Conservation (phyloP, 2,888 invertebrate genomes). For the Plusia festucae region DNA sequence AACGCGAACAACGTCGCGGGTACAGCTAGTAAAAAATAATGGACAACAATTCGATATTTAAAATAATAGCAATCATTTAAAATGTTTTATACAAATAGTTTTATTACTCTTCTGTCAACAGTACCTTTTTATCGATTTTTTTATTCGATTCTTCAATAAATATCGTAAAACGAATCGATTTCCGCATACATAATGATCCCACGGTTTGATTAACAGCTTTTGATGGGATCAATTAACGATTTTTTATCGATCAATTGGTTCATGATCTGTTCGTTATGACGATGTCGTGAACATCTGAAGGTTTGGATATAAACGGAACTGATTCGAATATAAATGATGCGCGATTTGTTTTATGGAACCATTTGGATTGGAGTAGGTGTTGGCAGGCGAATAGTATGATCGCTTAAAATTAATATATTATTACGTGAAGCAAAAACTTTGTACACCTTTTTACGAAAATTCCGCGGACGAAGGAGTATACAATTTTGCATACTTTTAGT, state of each 20-base stretch:
- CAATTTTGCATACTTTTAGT: no score
- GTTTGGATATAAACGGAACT: constrained; percentile 68
- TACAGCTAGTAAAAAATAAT: constrained; percentile 43
- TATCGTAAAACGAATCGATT: constrained; percentile 50
- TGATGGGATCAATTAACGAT: constrained; percentile 72
- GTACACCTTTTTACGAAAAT: no score
- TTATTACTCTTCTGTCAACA: constrained; percentile 52
- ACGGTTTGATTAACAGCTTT: constrained; percentile 65
- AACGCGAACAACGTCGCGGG: no score
- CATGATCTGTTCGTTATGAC: constrained; percentile 65
- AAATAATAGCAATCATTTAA: constrained; percentile 22
- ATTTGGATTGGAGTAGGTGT: constrained; percentile 10
- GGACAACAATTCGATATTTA: constrained; percentile 26
- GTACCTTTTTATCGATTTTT: constrained; percentile 33
- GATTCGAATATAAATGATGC: constrained; percentile 47
- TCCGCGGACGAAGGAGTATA: no score
- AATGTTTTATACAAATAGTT: constrained; percentile 23
- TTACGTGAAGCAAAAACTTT: no score
- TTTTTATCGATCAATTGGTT: constrained; percentile 62
- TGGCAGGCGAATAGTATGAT: background rate
- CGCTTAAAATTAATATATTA: no score
- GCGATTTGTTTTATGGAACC: constrained; percentile 14
- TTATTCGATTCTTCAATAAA: constrained; percentile 46
- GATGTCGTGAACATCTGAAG: constrained; percentile 67
- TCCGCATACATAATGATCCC: constrained; percentile 60